These are phyloP conservation scores for Macrotus californicus DNA, from an alignment of 2,113 vertebrate genomes.

Conservation along the genomic window DNA sequence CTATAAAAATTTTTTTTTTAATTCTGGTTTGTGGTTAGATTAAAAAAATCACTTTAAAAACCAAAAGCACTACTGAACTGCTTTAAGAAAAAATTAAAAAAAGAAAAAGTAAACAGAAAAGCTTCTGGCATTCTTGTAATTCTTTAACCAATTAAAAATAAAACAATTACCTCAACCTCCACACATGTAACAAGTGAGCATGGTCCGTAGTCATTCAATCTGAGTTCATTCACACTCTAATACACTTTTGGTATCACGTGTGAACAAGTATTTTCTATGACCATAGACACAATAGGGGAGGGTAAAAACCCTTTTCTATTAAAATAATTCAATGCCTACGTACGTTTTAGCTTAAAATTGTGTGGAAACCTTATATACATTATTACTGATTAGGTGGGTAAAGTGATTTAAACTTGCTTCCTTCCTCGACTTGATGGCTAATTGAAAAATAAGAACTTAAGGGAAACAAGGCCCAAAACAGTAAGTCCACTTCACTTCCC, in stretches of 20 bases:
- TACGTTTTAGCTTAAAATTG: constrained; percentile 17
- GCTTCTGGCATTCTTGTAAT: not conserved
- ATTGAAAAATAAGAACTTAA: not conserved
- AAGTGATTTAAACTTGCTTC: not conserved
- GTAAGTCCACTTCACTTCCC: not conserved
- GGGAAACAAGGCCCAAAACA: not conserved
- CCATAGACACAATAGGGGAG: not conserved
- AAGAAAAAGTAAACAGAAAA: not conserved
- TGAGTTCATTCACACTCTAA: not conserved
- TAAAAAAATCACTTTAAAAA: constrained; percentile 3
- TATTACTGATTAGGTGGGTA: not conserved
- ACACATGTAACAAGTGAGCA: not conserved
- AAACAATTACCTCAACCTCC: constrained; percentile 5
- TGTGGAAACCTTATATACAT: not conserved
- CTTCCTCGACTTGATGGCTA: not conserved
- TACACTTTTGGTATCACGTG: not conserved
- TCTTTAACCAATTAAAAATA: constrained; percentile 19
- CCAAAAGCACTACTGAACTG: constrained; percentile 1
- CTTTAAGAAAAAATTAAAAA: not conserved
- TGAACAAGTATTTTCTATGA: not conserved
- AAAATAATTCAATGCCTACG: not conserved
- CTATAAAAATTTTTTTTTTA: not conserved
- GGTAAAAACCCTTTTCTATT: not conserved
- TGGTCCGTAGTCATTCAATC: not conserved
- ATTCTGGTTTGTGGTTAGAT: not conserved